phyloP scores from a whole-genome alignment of 2,888 invertebrate genomes.

The Diploptera punctata region DNA sequence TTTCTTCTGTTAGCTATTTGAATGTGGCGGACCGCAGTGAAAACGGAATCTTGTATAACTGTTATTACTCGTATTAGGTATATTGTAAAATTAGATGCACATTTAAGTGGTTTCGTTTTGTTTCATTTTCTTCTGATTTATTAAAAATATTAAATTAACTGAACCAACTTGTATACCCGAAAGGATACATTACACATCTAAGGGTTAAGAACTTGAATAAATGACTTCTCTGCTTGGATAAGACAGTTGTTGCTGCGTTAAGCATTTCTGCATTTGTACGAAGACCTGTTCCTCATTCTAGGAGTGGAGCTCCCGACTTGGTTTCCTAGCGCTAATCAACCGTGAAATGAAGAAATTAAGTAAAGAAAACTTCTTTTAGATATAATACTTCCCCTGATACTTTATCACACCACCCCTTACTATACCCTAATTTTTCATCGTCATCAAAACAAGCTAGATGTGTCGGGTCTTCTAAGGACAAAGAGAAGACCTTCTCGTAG shows the following conservation, averaged over 20 bases:
- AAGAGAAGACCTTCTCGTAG: not conserved
- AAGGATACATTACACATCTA: too few relatives aligned
- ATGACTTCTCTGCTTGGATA: too few relatives aligned
- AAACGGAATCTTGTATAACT: too few relatives aligned
- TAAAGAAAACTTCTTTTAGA: slow-evolving; percentile 19
- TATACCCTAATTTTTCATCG: slow-evolving; percentile 12
- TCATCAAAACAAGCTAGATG: slow-evolving; percentile 1
- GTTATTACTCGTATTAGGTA: too few relatives aligned
- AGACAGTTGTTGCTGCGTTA: not conserved
- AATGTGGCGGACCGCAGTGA: too few relatives aligned
- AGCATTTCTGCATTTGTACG: not conserved
- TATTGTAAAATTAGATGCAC: too few relatives aligned
- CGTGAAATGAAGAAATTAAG: slow-evolving; percentile 43
- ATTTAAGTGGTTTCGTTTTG: too few relatives aligned
- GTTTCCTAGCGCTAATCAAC: slow-evolving; percentile 34
- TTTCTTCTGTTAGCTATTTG: too few relatives aligned
- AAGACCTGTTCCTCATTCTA: not conserved
- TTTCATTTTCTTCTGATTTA: too few relatives aligned
- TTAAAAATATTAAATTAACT: too few relatives aligned
- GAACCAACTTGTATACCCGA: too few relatives aligned
- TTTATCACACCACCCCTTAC: not conserved
- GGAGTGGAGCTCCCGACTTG: not conserved
- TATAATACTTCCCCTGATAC: not conserved
- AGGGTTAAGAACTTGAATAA: too few relatives aligned
- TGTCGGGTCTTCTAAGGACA: not conserved